These are phyloP conservation scores for Cheilosia grossa DNA, from an alignment of 2,888 invertebrate species.

Conservation along the genomic window DNA sequence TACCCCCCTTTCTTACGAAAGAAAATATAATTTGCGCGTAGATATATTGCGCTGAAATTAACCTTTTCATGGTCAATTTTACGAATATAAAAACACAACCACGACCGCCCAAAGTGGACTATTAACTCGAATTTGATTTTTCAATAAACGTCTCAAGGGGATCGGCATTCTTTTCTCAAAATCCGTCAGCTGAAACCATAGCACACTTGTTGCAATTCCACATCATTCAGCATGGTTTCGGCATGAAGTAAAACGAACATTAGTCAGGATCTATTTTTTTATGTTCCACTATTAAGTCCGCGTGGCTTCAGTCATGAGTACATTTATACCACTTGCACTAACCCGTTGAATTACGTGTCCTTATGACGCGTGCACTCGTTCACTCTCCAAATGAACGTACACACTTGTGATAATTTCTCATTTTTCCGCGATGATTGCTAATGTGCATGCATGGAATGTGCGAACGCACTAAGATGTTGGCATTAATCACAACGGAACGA, in stretches of 20 bases:
- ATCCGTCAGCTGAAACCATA: slow-evolving; percentile 11
- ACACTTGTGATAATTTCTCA: slow-evolving; percentile 69
- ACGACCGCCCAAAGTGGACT: not conserved
- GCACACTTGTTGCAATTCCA: slow-evolving; percentile 61
- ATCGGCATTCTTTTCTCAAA: not conserved
- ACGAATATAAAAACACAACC: not conserved
- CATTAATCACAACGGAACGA: slow-evolving; percentile 66
- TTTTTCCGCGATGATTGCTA: slow-evolving; percentile 65
- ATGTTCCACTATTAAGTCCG: slow-evolving; percentile 30
- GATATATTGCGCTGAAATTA: not conserved
- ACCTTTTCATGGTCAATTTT: not conserved
- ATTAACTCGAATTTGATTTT: slow-evolving; percentile 5
- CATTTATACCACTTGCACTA: not conserved
- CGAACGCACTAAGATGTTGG: slow-evolving; percentile 64
- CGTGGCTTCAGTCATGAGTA: slow-evolving; percentile 38
- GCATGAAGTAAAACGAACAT: slow-evolving; percentile 34
- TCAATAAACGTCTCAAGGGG: not conserved
- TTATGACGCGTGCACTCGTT: slow-evolving; percentile 36
- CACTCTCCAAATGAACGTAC: slow-evolving; percentile 30
- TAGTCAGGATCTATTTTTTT: slow-evolving; percentile 26
- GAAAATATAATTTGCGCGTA: not conserved
- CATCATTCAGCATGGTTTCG: slow-evolving; percentile 39
- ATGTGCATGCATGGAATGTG: slow-evolving; percentile 67
- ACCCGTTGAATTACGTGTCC: slow-evolving; percentile 44
- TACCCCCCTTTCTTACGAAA: no score